These are phyloP conservation scores for Trichonephila clavipes DNA, from an alignment of 1,140 invertebrate species.

Conservation along the genomic window DNA sequence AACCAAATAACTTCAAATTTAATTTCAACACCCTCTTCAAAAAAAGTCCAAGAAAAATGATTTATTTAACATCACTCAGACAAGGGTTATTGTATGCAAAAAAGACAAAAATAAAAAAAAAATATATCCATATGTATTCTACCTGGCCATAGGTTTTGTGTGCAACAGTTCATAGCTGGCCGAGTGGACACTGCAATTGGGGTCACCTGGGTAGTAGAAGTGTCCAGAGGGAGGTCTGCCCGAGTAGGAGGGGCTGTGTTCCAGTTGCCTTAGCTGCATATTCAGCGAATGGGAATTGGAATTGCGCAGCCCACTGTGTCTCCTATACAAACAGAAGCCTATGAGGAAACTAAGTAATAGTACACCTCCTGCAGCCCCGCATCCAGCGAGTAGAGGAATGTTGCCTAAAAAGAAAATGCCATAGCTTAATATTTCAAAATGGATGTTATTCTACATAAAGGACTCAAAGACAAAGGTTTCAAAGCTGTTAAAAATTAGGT, in stretches of 20 bases:
- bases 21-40: no score
- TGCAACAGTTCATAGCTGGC: slow-evolving; percentile 57
- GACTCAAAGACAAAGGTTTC: no score
- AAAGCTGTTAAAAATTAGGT: no score
- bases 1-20: no score
- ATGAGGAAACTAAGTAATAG: slow-evolving; percentile 71
- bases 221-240: neutral
- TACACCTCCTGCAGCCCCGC: slow-evolving; percentile 74
- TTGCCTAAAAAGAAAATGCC: slow-evolving; percentile 59
- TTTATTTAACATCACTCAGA: no score
- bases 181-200: slow-evolving; percentile 28
- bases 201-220: slow-evolving; percentile 11
- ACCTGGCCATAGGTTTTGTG: slow-evolving; percentile 15
- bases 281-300: slow-evolving; percentile 63
- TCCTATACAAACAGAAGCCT: slow-evolving; percentile 66
- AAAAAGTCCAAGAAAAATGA: no score
- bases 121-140: no score
- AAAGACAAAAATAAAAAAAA: no score
- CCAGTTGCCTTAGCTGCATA: slow-evolving; percentile 77
- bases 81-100: no score
- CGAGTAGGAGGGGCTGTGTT: slow-evolving; percentile 77
- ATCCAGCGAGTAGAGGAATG: slow-evolving; percentile 77
- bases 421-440: no score
- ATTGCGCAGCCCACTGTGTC: slow-evolving; percentile 9
- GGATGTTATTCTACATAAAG: no score